Percentiles rank a stretch among this genome's conserved stretches.
phyloP scores from a whole-genome alignment of 1,140 invertebrate genomes.

The Leptinotarsa lineolata region DNA sequence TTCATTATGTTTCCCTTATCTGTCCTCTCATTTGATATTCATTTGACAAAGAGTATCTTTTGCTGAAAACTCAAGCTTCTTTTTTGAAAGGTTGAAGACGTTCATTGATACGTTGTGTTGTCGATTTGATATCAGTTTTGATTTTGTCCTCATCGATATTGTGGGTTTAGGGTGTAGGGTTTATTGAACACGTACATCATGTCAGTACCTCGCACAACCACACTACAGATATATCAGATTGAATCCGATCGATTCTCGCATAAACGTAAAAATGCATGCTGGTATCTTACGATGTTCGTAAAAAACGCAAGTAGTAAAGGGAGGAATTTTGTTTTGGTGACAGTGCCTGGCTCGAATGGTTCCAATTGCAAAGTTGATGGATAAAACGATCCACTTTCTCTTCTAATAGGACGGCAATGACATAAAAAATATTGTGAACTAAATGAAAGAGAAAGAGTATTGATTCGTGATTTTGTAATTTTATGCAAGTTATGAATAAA shows the following conservation, averaged over 20 bases:
- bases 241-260: background rate
- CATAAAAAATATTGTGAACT: background rate
- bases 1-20: no score
- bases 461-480: no score
- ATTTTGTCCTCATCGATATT: no score
- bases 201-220: constrained; percentile 19
- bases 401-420: background rate
- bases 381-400: background rate
- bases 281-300: background rate
- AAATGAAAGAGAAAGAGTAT: no score
- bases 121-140: no score
- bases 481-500: no score
- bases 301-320: constrained; percentile 23
- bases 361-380: constrained; percentile 24
- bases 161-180: no score
- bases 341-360: constrained; percentile 38
- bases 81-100: background rate
- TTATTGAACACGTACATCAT: background rate
- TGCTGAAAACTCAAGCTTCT: background rate
- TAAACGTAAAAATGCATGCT: background rate
- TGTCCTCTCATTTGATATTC: no score
- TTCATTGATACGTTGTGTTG: no score
- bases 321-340: constrained; percentile 35
- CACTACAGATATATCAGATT: background rate
- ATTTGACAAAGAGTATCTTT: no score